phyloP scores from a whole-genome alignment of 2,113 vertebrate genomes.

The Spilogale gracilis region DNA sequence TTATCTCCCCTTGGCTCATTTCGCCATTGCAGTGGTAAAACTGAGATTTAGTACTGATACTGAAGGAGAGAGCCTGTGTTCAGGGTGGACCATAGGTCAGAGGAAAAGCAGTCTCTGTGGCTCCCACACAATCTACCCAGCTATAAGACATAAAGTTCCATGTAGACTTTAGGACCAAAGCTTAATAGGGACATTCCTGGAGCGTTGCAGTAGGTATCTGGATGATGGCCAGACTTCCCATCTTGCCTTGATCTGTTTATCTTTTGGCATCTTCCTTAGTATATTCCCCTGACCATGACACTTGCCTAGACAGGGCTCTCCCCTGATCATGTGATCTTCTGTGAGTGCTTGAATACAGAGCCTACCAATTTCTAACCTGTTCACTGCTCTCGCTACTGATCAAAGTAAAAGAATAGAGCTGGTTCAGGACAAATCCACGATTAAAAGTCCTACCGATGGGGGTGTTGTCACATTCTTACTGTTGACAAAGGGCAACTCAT shows the following conservation, averaged over 20 bases:
- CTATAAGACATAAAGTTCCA: background rate
- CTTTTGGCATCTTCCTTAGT: background rate
- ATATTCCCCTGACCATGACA: background rate
- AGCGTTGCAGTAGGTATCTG: background rate
- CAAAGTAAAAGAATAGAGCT: background rate
- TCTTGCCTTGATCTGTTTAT: background rate
- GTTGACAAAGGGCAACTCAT: background rate
- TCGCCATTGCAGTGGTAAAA: background rate
- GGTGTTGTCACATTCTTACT: background rate
- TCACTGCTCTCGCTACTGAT: background rate
- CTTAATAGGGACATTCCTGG: background rate
- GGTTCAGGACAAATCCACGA: background rate
- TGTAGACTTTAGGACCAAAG: background rate
- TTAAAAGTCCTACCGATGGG: background rate
- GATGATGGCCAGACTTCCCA: no score
- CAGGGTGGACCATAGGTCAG: background rate
- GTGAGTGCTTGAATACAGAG: conserved; percentile 36
- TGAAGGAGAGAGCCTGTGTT: background rate
- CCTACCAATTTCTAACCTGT: conserved; percentile 3
- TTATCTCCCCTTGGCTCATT: background rate
- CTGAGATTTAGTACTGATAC: background rate
- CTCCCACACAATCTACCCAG: background rate
- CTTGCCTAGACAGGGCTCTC: conserved; percentile 11
- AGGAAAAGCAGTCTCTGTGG: background rate
- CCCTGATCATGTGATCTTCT: background rate